Conservation (phyloP, 2,113 vertebrate genomes). For the Poeciliopsis prolifica region DNA sequence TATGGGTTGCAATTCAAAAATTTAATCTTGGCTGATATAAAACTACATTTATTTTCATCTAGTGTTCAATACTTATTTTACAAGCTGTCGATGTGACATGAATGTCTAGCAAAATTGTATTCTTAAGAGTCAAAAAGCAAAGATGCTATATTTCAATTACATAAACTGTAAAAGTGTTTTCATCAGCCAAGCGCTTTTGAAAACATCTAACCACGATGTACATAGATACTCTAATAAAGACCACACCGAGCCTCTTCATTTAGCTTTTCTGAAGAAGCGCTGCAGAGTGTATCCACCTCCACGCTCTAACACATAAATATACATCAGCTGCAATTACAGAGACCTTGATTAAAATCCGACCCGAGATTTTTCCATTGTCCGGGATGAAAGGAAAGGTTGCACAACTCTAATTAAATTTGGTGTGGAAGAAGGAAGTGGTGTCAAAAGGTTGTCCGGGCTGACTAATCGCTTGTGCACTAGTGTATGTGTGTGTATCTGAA, state of each 20-base stretch:
- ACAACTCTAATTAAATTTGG: slow-evolving; percentile 75
- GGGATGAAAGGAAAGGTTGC: slow-evolving; percentile 68
- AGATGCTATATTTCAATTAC: not conserved
- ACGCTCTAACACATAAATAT: slow-evolving; percentile 43
- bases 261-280: slow-evolving; percentile 30
- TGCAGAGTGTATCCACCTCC: slow-evolving; percentile 16
- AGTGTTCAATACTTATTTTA: no score
- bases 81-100: no score
- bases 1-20: no score
- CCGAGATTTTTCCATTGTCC: slow-evolving; percentile 72
- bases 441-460: slow-evolving; percentile 67
- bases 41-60: no score
- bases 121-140: not conserved
- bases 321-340: slow-evolving; percentile 26
- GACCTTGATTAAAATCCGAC: slow-evolving; percentile 66
- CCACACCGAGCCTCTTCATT: not conserved
- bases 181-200: slow-evolving; percentile 12
- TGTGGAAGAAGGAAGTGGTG: slow-evolving; percentile 60
- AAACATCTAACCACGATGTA: not conserved
- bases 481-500: not conserved
- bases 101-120: no score
- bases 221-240: slow-evolving; percentile 17
- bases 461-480: slow-evolving; percentile 45
- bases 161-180: not conserved
- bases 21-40: no score